These are phyloP conservation scores for Phyllotreta cruciferae DNA, from an alignment of 2,888 invertebrate genomes.

Conservation along the genomic window DNA sequence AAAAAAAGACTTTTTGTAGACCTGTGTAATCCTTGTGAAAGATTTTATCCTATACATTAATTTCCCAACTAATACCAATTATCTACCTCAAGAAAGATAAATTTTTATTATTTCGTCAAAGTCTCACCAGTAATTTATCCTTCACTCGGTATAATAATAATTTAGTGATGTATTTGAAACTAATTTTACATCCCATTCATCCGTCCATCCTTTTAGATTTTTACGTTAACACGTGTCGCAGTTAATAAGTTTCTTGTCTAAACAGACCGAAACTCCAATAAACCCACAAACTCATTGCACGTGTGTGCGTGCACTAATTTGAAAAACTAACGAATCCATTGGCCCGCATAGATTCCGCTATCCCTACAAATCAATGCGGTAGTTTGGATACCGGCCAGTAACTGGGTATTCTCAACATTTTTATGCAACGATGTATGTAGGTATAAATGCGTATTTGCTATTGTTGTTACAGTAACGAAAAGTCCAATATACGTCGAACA, in stretches of 20 bases:
- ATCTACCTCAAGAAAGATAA: too few relatives aligned
- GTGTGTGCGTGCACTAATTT: conserved; percentile 4
- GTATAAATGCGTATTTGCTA: too few relatives aligned
- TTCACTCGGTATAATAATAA: too few relatives aligned
- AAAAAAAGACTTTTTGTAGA: too few relatives aligned
- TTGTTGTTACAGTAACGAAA: too few relatives aligned
- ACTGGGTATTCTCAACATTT: conserved; percentile 7
- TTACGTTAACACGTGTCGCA: not conserved
- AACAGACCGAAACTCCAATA: conserved; percentile 2
- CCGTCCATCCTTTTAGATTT: conserved; percentile 3
- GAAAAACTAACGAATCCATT: conserved; percentile 5
- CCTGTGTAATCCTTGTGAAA: too few relatives aligned
- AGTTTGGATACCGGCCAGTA: conserved; percentile 5
- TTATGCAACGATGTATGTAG: not conserved
- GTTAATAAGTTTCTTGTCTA: conserved; percentile 12
- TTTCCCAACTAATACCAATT: too few relatives aligned
- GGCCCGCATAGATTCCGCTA: conserved; percentile 1
- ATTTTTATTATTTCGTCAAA: too few relatives aligned
- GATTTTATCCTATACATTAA: too few relatives aligned
- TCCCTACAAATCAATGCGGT: not conserved
- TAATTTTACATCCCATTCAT: not conserved
- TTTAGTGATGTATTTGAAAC: too few relatives aligned
- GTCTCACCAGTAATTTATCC: too few relatives aligned
- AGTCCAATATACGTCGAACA: too few relatives aligned
- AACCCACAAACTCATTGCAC: conserved; percentile 7